Base-by-base conservation (phyloP, 1,140 invertebrate genomes). In the Cecropterus lyciades region DNA sequence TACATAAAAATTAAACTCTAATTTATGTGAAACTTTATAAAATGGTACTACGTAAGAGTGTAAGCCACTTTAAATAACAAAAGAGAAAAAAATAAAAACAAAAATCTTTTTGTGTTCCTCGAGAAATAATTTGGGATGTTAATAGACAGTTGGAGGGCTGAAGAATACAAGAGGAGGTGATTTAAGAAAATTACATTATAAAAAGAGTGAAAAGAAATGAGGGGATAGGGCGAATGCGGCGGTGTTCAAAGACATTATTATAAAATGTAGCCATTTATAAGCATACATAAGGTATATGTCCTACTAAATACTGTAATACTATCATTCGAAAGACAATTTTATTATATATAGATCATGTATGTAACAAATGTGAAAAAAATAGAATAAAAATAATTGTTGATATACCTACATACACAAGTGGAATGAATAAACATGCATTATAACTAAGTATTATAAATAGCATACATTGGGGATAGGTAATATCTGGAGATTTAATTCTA, bases 111-210 rank as follows among this genome's bases (percentile, higher is more conserved):
- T 57, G 6, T 57, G 6, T 6, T 13, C 13, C 13, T 45, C 5
- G 43, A 46, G 14, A 48, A 33, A 45, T 60, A 60, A 60, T 60
- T 49, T 30, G 57, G 45, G 57, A 70, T 73, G 62, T 79, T 80
- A 77, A 86, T 81, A 82, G 73, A 64, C 66, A 75, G 72, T 70
- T 65, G 51, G 70, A 80, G 77, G 75, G 76, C 68, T 66, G 67
- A 67, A 65, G 73, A 82, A 65, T 72, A 67, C 63, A 70, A 69
- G 51, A 64, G 60, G 68, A 81, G 86, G 84, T 91, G 86, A 91
- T 91, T 91, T 87, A 83, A 84, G 83, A 87, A 91, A 91, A 91
- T 91, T 89, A 89, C 84, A 86, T 91, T 88, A 87, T 89, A 89
- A 89, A 91, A 91, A 85, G 74, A 80, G 74, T 69, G 77, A 85